Evolutionary conservation across 2,113 vertebrate species (phyloP).

Genomic region (Leptosomus discolor): DNA sequence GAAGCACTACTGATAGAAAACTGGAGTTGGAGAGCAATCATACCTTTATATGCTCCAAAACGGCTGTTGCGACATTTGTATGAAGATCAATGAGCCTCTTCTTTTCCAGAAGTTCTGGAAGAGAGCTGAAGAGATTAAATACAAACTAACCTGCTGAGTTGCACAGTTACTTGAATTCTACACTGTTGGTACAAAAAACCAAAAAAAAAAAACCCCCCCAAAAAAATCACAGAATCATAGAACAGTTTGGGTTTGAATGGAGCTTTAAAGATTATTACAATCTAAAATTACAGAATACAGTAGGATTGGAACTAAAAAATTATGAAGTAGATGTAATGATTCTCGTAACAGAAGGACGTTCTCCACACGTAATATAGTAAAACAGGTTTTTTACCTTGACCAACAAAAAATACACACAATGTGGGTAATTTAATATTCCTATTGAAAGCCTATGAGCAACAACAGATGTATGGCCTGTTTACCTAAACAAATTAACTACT

Average conservation of each 20-base stretch:
- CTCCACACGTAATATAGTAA: not conserved
- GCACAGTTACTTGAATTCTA: not conserved
- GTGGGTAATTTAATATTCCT: not conserved
- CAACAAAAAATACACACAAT: not conserved
- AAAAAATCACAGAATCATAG: not conserved
- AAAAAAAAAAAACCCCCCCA: too few relatives aligned
- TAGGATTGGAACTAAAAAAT: not conserved
- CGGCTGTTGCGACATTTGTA: slow-evolving; percentile 96
- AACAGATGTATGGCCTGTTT: not conserved
- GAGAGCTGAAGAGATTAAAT: slow-evolving; percentile 83
- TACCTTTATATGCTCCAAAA: slow-evolving; percentile 98
- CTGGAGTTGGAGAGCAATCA: not conserved
- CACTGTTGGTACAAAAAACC: not conserved
- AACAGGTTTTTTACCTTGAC: not conserved
- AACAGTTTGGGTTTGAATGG: not conserved
- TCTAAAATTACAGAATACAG: not conserved
- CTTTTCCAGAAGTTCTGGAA: slow-evolving; percentile 96
- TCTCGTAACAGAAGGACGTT: not conserved
- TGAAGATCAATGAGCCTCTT: slow-evolving; percentile 97
- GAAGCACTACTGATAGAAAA: not conserved
- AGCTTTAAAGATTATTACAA: not conserved
- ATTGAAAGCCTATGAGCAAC: not conserved
- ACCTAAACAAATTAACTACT: not conserved
- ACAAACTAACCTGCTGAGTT: slow-evolving; percentile 52
- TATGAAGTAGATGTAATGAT: not conserved